Evolutionary conservation across 2,888 invertebrate genomes (phyloP).

Genomic region (Eledone cirrhosa): DNA sequence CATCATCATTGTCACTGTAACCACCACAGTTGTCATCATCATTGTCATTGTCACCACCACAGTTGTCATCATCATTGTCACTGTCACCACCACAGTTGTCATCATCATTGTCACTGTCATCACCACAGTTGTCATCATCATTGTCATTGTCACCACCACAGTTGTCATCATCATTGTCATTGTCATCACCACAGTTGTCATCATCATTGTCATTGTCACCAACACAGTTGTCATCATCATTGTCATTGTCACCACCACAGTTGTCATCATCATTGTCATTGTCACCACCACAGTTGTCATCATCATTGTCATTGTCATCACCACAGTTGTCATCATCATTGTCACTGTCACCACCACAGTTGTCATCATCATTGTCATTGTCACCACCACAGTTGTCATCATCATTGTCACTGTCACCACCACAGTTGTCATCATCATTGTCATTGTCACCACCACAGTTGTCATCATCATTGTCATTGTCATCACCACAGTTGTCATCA

Average conservation of each 20-base stretch:
- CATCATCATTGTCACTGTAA: neutral
- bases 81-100: too few species aligned
- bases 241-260: neutral
- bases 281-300: neutral
- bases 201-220: neutral
- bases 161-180: neutral
- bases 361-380: too few species aligned
- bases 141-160: neutral
- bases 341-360: neutral
- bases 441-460: too few species aligned
- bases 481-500: too few species aligned
- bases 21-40: neutral
- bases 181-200: neutral
- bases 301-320: neutral
- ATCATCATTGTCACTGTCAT: neutral
- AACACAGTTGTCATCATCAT: too few species aligned
- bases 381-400: too few species aligned
- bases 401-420: too few species aligned
- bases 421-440: too few species aligned
- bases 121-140: neutral
- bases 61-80: neutral
- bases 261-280: neutral
- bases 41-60: neutral
- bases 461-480: too few species aligned
- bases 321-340: conserved; percentile 1